phyloP scores from a whole-genome alignment of 92 coral and sea anemone genomes.

The Palythoa caribaeorum region DNA sequence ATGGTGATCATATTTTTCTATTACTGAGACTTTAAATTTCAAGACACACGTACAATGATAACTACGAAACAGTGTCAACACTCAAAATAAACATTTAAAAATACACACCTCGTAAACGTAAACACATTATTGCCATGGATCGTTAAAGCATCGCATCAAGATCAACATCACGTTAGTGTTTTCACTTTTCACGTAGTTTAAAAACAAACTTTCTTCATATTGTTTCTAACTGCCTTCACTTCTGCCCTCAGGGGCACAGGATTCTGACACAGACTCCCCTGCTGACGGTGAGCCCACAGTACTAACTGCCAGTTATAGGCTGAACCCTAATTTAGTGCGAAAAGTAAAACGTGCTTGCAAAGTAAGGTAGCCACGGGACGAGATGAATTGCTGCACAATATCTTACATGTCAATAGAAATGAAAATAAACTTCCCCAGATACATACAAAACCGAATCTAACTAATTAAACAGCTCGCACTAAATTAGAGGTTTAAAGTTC shows the following conservation, averaged over 20 bases:
- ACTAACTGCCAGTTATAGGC: conserved; percentile 38
- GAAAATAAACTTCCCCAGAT: background rate
- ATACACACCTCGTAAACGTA: background rate
- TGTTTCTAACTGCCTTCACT: conserved; percentile 49
- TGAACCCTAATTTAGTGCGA: conserved; percentile 48
- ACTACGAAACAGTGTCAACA: background rate
- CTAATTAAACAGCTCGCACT: conserved; percentile 29
- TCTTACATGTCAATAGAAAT: background rate
- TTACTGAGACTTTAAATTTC: background rate
- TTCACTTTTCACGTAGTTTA: background rate
- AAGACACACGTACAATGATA: background rate
- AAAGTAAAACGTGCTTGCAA: background rate
- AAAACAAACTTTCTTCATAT: conserved; percentile 21
- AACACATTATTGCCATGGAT: background rate
- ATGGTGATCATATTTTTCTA: background rate
- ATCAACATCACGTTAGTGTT: background rate
- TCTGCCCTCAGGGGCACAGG: conserved; percentile 58
- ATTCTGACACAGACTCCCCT: conserved; percentile 43
- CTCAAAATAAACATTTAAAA: conserved; percentile 4
- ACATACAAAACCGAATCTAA: background rate
- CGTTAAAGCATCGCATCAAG: background rate
- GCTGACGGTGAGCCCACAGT: conserved; percentile 53
- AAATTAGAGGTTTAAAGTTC: conserved; percentile 39
- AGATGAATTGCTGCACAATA: background rate
- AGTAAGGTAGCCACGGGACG: background rate